Conservation (phyloP, 2,797 vertebrate genomes). For the Propithecus perrieri region DNA sequence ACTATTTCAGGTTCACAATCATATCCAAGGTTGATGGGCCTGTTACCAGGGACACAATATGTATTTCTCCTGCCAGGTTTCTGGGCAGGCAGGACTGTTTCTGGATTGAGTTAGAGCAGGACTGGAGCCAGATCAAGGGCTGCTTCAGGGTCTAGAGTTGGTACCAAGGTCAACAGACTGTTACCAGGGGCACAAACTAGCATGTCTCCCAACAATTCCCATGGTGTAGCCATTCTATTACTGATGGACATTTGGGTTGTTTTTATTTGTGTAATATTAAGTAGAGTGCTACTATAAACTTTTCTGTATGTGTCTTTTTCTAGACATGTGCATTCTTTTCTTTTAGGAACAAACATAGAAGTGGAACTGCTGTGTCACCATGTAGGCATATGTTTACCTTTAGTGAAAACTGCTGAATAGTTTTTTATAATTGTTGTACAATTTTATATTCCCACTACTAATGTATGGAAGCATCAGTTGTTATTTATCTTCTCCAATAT, state of each 20-base stretch:
- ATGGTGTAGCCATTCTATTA: not conserved
- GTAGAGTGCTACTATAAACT: not conserved
- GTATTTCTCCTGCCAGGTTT: not conserved
- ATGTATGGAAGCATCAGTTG: not conserved
- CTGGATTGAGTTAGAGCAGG: not conserved
- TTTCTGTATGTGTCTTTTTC: not conserved
- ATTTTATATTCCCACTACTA: not conserved
- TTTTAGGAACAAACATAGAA: not conserved
- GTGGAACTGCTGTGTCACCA: not conserved
- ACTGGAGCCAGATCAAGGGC: not conserved
- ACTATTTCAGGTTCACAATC: not conserved
- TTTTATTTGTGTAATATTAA: not conserved
- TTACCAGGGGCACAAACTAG: no score
- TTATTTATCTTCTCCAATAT: not conserved
- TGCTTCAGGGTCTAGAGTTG: not conserved
- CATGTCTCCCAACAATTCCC: no score
- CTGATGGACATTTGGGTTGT: not conserved
- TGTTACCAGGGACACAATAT: not conserved
- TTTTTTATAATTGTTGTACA: not conserved
- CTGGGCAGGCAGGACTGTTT: not conserved
- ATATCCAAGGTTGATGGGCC: not conserved
- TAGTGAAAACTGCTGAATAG: not conserved
- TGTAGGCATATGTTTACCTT: not conserved
- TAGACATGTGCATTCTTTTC: not conserved
- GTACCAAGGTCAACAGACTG: not conserved